Percentiles rank a stretch among this genome's conserved stretches.
Evolutionary conservation across 92 coral and sea anemone genomes (phyloP).

Genomic region (Porites evermanni): DNA sequence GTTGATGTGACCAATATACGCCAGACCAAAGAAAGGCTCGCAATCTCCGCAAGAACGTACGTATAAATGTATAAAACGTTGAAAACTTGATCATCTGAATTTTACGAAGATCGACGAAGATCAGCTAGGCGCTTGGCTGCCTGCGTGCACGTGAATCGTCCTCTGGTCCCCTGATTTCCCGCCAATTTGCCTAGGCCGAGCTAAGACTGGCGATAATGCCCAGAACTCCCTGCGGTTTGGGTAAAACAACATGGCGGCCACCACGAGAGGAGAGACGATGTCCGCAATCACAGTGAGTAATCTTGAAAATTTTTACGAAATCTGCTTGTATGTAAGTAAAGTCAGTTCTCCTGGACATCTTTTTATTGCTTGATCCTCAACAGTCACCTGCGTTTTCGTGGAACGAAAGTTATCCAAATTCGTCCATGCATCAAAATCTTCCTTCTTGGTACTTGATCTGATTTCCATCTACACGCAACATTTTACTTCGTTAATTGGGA

Average conservation of each 20-base stretch:
- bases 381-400: neutral
- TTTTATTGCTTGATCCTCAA: too few species aligned
- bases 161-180: neutral
- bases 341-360: neutral
- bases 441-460: too few species aligned
- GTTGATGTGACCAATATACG: too few species aligned
- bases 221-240: neutral
- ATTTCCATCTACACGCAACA: too few species aligned
- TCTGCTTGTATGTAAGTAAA: neutral
- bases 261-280: neutral
- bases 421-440: neutral
- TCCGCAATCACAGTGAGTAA: slow-evolving; percentile 12
- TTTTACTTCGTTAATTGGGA: too few species aligned
- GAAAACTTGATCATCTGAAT: too few species aligned
- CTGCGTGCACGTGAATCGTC: neutral
- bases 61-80: too few species aligned
- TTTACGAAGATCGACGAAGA: neutral
- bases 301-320: neutral
- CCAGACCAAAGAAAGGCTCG: too few species aligned
- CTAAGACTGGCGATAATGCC: slow-evolving; percentile 15
- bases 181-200: slow-evolving; percentile 3
- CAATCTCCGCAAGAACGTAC: too few species aligned
- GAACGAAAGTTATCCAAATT: neutral
- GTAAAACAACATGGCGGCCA: slow-evolving; percentile 46
- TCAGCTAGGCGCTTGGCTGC: neutral